These are phyloP conservation scores for Dolichomitus sp. DNA, from an alignment of 2,888 invertebrate species.

Conservation along the genomic window DNA sequence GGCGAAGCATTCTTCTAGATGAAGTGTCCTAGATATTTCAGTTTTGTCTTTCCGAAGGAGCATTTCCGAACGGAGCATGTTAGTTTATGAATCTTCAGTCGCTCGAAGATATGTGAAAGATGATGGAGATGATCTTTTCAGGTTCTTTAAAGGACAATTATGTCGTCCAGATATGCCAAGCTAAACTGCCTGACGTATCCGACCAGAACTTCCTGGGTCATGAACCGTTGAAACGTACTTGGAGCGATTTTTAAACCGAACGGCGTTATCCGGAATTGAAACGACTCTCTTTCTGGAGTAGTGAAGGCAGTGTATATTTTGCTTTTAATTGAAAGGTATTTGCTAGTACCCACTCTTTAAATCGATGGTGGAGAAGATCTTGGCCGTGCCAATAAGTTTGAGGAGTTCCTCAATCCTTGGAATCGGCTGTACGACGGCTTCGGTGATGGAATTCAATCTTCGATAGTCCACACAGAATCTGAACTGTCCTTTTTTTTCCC, in stretches of 20 bases:
- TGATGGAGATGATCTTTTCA: slow-evolving; percentile 69
- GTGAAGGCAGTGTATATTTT: slow-evolving; percentile 74
- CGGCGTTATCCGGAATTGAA: slow-evolving; percentile 76
- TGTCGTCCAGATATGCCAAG: slow-evolving; percentile 76
- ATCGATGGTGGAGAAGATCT: slow-evolving; percentile 76
- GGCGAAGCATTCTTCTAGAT: slow-evolving; percentile 17
- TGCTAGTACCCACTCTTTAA: slow-evolving; percentile 79
- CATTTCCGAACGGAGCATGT: slow-evolving; percentile 62
- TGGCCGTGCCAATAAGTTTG: slow-evolving; percentile 70
- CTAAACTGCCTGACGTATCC: slow-evolving; percentile 67
- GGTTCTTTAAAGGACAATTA: slow-evolving; percentile 70
- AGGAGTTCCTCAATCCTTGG: slow-evolving; percentile 70
- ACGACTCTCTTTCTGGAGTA: slow-evolving; percentile 73
- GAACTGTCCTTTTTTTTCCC: too few species aligned
- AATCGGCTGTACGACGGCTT: slow-evolving; percentile 67
- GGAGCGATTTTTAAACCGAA: slow-evolving; percentile 76
- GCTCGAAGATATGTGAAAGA: slow-evolving; percentile 66
- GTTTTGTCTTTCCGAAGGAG: slow-evolving; percentile 44
- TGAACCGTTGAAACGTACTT: slow-evolving; percentile 75
- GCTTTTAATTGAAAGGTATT: slow-evolving; percentile 70
- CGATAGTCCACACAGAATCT: too few species aligned
- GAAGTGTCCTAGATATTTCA: slow-evolving; percentile 61
- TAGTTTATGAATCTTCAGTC: slow-evolving; percentile 59
- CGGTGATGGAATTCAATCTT: slow-evolving; percentile 31
- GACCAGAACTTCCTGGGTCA: slow-evolving; percentile 69